Percentiles rank a stretch among this genome's conserved stretches.
These are phyloP conservation scores for Thereva unica DNA, from an alignment of 2,888 invertebrate species.

Conservation along the genomic window DNA sequence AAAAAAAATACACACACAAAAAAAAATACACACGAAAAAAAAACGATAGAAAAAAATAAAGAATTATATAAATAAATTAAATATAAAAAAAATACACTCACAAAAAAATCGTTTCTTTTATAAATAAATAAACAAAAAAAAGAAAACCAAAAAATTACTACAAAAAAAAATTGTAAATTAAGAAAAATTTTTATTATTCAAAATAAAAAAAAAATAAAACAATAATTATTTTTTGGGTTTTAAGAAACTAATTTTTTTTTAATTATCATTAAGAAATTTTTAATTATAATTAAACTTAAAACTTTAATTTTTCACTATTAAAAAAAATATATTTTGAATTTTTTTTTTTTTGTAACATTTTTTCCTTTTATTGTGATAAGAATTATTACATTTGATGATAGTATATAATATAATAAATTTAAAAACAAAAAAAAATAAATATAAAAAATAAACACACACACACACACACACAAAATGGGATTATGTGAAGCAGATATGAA, in stretches of 20 bases:
- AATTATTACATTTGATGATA: constrained; percentile 28
- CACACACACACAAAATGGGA: constrained; percentile 19
- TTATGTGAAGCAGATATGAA: constrained; percentile 25
- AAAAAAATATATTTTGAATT: constrained; percentile 11
- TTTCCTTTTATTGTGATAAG: constrained; percentile 34
- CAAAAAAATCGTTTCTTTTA: constrained; percentile 31
- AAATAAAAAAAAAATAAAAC: constrained; percentile 20
- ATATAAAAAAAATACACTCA: constrained; percentile 13
- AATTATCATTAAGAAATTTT: constrained; percentile 21
- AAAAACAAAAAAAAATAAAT: neutral
- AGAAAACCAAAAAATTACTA: constrained; percentile 1
- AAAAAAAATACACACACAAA: constrained; percentile 28
- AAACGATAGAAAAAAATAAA: constrained; percentile 28
- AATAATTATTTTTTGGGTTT: constrained; percentile 21
- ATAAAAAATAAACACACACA: constrained; percentile 20
- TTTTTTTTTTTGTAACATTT: constrained; percentile 11
- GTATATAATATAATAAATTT: neutral
- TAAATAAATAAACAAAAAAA: constrained; percentile 13
- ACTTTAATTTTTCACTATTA: no score
- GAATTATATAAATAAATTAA: constrained; percentile 22
- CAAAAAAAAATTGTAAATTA: constrained; percentile 2
- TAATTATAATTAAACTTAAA: constrained; percentile 11
- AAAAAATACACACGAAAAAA: constrained; percentile 20
- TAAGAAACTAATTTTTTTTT: constrained; percentile 26
- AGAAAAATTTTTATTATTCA: constrained; percentile 27